phyloP scores from a whole-genome alignment of 1,140 invertebrate genomes.

The Sipha flava region DNA sequence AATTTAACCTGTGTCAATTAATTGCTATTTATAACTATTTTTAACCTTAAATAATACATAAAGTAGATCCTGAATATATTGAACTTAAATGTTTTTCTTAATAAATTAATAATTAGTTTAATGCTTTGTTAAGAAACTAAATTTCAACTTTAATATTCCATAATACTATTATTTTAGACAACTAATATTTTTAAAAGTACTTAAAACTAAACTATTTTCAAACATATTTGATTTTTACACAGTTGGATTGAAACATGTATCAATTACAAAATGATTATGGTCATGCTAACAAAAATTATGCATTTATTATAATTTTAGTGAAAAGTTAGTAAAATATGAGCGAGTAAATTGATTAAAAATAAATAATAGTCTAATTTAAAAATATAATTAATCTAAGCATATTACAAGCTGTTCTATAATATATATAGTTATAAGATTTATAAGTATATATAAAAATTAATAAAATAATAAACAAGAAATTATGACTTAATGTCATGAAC shows the following conservation, averaged over 20 bases:
- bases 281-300: conserved; percentile 21
- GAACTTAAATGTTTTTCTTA: neutral
- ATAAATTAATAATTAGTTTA: neutral
- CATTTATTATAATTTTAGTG: neutral
- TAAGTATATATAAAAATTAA: neutral
- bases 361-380: conserved; percentile 10
- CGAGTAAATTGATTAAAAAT: neutral
- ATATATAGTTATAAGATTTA: neutral
- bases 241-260: neutral
- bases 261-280: conserved; percentile 15
- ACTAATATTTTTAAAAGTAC: neutral
- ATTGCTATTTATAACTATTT: neutral
- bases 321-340: conserved; percentile 1
- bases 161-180: neutral
- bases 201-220: neutral
- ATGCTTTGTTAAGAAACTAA: neutral
- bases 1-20: neutral
- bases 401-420: conserved; percentile 24
- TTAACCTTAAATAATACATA: neutral
- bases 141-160: neutral
- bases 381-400: conserved; percentile 9
- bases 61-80: neutral
- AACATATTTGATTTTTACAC: conserved; percentile 14
- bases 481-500: neutral
- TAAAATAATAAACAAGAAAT: conserved; percentile 10